Percentiles rank a stretch among this genome's conserved stretches.
Evolutionary conservation across 2,797 vertebrate genomes (phyloP).

Genomic region (Hafferia zeledoni): DNA sequence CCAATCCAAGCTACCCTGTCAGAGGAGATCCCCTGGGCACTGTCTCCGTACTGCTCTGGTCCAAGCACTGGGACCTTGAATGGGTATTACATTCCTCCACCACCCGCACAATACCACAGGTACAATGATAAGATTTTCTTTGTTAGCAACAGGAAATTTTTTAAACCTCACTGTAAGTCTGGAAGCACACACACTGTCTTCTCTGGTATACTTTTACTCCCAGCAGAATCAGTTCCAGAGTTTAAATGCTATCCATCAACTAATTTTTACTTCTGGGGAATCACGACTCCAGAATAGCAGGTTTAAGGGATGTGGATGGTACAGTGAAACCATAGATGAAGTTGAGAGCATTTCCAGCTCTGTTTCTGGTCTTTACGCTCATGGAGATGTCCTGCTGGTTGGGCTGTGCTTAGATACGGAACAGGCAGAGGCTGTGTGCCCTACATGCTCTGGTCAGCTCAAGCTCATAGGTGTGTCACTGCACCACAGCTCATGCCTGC

Average conservation of each 20-base stretch:
- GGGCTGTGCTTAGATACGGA: neutral
- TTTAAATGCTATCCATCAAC: neutral
- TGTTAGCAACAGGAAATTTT: neutral
- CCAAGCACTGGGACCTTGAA: neutral
- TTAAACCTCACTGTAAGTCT: neutral
- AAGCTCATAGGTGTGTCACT: fast-evolving
- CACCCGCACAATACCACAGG: neutral
- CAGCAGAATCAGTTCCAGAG: neutral
- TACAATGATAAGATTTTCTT: neutral
- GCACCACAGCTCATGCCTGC: neutral
- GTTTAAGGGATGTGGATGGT: neutral
- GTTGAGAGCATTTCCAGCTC: neutral
- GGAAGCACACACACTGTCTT: fast-evolving
- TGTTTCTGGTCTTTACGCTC: neutral
- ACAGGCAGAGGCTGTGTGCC: fast-evolving
- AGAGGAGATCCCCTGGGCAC: neutral
- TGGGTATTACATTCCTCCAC: neutral
- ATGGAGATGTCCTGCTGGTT: neutral
- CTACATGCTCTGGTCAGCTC: fast-evolving
- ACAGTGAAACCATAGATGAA: neutral
- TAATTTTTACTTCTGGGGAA: neutral
- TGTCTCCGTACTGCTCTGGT: neutral
- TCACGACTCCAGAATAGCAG: neutral
- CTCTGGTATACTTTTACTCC: neutral
- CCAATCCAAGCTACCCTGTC: neutral